A percentile compares a stretch with the other conserved stretches of the same genome.
phyloP scores from a whole-genome alignment of 35 echinoderm and acorn worm species.

The Heliocidaris erythrogramma region DNA sequence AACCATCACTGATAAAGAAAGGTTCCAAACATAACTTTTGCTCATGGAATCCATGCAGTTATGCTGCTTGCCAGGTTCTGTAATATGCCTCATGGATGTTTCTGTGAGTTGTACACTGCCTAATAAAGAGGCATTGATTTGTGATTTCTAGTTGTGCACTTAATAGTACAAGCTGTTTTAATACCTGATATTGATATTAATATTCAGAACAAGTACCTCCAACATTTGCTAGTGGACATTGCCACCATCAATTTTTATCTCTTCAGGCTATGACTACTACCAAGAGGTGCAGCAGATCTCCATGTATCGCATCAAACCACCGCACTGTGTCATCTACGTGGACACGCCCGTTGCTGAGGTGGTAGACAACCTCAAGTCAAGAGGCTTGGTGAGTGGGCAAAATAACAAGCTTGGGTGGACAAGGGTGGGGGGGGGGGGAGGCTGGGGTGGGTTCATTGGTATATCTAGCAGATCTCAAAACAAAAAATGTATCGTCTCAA shows the following conservation, averaged over 20 bases:
- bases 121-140: no score
- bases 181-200: no score
- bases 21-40: no score
- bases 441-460: neutral
- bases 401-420: neutral
- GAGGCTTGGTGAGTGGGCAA: slow-evolving; percentile 70
- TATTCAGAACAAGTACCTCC: neutral
- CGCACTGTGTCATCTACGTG: slow-evolving; percentile 85
- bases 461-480: slow-evolving; percentile 54
- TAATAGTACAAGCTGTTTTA: no score
- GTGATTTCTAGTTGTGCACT: no score
- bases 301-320: slow-evolving; percentile 68
- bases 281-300: slow-evolving; percentile 74
- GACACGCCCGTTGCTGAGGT: slow-evolving; percentile 71
- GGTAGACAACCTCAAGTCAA: slow-evolving; percentile 71
- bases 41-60: no score
- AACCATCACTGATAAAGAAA: no score
- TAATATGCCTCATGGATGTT: no score
- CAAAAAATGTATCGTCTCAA: slow-evolving; percentile 56
- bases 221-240: neutral
- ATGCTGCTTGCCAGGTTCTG: no score
- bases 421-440: no score
- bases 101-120: no score
- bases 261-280: slow-evolving; percentile 82
- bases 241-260: neutral